phyloP scores from a whole-genome alignment of 2,888 invertebrate genomes.

The Eumacrocentrus americanus region DNA sequence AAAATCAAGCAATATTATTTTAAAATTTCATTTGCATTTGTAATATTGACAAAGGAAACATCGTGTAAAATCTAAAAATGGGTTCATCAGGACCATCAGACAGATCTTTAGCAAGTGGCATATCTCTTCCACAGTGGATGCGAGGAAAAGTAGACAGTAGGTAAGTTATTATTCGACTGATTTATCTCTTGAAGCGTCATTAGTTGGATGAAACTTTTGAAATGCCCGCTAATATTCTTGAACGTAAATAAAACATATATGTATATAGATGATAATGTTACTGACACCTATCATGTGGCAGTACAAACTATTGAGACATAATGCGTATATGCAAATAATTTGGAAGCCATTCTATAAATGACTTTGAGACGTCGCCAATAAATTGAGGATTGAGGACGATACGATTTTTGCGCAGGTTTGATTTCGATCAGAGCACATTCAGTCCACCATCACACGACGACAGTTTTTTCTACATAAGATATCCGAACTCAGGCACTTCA shows the following conservation, averaged over 20 bases:
- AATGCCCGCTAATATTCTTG: too few relatives aligned
- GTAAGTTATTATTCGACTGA: slow-evolving; percentile 52
- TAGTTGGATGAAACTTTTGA: too few relatives aligned
- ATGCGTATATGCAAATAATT: not conserved
- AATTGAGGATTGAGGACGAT: too few relatives aligned
- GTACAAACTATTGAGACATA: not conserved
- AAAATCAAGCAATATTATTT: too few relatives aligned
- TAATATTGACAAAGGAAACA: too few relatives aligned
- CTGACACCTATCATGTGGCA: not conserved
- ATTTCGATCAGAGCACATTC: slow-evolving; percentile 66
- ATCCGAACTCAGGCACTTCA: slow-evolving; percentile 51
- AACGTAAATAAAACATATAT: not conserved
- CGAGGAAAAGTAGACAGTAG: slow-evolving; percentile 69
- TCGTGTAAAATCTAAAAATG: too few relatives aligned
- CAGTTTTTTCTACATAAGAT: slow-evolving; percentile 74
- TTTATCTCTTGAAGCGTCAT: too few relatives aligned
- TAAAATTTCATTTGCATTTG: too few relatives aligned
- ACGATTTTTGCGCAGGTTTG: slow-evolving; percentile 61
- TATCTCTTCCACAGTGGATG: slow-evolving; percentile 78
- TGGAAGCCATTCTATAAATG: slow-evolving; percentile 11
- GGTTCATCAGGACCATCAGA: slow-evolving; percentile 54
- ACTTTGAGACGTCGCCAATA: slow-evolving; percentile 7
- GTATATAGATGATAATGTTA: not conserved
- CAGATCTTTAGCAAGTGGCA: slow-evolving; percentile 60
- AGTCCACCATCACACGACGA: slow-evolving; percentile 80